Percentiles rank a stretch among this genome's conserved stretches.
Conservation (phyloP, 2,888 invertebrate genomes). For the Xestia ashworthii region DNA sequence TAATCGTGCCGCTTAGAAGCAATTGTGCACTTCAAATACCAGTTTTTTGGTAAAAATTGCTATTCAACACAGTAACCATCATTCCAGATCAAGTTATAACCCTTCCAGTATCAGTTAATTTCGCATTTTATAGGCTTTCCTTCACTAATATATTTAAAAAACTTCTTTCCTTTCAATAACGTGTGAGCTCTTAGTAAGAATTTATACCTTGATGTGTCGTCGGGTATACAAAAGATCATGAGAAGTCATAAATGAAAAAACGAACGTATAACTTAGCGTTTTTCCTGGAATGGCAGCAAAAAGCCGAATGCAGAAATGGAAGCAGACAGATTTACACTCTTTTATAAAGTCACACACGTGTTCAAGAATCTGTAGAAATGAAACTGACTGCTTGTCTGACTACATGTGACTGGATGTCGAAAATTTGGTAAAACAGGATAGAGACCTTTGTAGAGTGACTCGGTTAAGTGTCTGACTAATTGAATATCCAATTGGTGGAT, state of each 20-base stretch:
- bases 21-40: not conserved
- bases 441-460: not conserved
- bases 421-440: not conserved
- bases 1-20: not conserved
- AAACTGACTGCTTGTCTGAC: not conserved
- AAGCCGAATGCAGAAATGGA: slow-evolving; percentile 2
- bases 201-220: not conserved
- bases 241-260: not conserved
- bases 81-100: not conserved
- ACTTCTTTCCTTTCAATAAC: no score
- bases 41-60: no score
- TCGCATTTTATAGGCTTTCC: not conserved
- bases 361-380: not conserved
- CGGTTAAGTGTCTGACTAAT: not conserved
- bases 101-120: not conserved
- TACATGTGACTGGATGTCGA: not conserved
- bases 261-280: not conserved
- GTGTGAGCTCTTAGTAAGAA: not conserved
- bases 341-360: not conserved
- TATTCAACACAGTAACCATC: not conserved
- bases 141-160: no score
- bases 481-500: not conserved
- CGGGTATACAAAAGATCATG: not conserved
- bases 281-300: no score
- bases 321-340: not conserved